A percentile compares a stretch with the other conserved stretches of the same genome.
Conservation (phyloP, 2,797 vertebrate species). For the Mallotus villosus region DNA sequence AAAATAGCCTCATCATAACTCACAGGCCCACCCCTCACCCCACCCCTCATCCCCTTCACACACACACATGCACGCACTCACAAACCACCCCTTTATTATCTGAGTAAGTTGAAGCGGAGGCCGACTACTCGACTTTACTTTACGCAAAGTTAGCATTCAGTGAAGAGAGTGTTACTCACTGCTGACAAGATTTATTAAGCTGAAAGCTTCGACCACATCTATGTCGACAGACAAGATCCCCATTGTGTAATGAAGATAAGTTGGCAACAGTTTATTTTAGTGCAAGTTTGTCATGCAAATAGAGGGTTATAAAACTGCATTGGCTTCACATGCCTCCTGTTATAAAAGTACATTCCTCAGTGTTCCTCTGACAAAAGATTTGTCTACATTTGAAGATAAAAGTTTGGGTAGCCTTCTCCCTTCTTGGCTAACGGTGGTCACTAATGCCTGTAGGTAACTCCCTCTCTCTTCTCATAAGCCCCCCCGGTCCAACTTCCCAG, state of each 20-base stretch:
- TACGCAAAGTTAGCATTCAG: not conserved
- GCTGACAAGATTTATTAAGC: not conserved
- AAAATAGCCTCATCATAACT: conserved; percentile 87
- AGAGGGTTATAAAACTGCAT: too few species aligned
- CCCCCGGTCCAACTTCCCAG: conserved; percentile 65
- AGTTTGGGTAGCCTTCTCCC: not conserved
- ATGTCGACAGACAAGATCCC: too few species aligned
- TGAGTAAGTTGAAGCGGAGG: not conserved
- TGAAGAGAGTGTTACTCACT: not conserved
- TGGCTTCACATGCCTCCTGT: not conserved
- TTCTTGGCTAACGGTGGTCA: conserved; percentile 19
- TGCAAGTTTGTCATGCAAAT: too few species aligned
- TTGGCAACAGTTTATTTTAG: too few species aligned
- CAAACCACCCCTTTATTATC: conserved; percentile 47
- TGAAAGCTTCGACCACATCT: too few species aligned
- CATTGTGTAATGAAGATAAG: too few species aligned
- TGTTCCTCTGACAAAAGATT: not conserved
- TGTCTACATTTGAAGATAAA: not conserved
- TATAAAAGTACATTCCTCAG: not conserved
- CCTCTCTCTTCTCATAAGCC: conserved; percentile 49
- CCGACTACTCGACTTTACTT: not conserved
- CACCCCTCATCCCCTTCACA: conserved; percentile 61
- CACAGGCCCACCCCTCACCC: conserved; percentile 78
- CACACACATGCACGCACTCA: not conserved
- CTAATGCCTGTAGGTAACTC: conserved; percentile 16